Conservation (phyloP, 2,113 vertebrate species). For the Platichthys flesus region DNA sequence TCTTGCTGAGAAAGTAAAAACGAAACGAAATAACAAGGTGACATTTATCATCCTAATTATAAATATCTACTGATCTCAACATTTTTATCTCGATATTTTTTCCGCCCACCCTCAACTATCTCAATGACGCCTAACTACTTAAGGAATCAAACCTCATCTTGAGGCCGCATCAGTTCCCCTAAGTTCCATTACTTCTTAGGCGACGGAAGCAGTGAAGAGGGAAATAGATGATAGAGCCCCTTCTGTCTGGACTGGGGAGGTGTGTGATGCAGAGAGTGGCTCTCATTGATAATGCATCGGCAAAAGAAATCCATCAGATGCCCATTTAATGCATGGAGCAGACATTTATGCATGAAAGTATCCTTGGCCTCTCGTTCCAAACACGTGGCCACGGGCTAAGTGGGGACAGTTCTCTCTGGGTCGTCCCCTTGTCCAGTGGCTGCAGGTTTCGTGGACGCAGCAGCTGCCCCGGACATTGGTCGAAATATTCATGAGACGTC, state of each 20-base stretch:
- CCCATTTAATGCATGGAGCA: slow-evolving; percentile 60
- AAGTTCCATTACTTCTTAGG: slow-evolving; percentile 50
- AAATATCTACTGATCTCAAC: too few species aligned
- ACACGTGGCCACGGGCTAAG: slow-evolving; percentile 45
- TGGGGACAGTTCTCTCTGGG: slow-evolving; percentile 30
- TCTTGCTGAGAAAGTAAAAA: too few species aligned
- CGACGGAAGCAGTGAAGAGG: slow-evolving; percentile 46
- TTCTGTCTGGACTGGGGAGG: slow-evolving; percentile 40
- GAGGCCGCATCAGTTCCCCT: slow-evolving; percentile 36
- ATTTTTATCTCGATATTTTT: too few species aligned
- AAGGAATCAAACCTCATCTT: slow-evolving; percentile 39
- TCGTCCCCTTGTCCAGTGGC: slow-evolving; percentile 26
- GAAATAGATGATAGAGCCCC: slow-evolving; percentile 53
- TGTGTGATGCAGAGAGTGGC: slow-evolving; percentile 52
- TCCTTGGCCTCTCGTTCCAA: slow-evolving; percentile 25
- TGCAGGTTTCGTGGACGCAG: slow-evolving; percentile 26
- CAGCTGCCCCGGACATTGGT: slow-evolving; percentile 3
- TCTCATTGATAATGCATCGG: slow-evolving; percentile 82
- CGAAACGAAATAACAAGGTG: too few species aligned
- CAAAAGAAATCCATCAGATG: slow-evolving; percentile 70
- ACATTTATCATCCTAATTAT: too few species aligned
- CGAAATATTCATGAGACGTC: slow-evolving; percentile 63
- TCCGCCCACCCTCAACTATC: neutral
- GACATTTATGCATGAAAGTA: slow-evolving; percentile 61
- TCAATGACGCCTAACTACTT: slow-evolving; percentile 20